Conservation (phyloP, 2,888 invertebrate genomes). For the Isotomurus palustris region DNA sequence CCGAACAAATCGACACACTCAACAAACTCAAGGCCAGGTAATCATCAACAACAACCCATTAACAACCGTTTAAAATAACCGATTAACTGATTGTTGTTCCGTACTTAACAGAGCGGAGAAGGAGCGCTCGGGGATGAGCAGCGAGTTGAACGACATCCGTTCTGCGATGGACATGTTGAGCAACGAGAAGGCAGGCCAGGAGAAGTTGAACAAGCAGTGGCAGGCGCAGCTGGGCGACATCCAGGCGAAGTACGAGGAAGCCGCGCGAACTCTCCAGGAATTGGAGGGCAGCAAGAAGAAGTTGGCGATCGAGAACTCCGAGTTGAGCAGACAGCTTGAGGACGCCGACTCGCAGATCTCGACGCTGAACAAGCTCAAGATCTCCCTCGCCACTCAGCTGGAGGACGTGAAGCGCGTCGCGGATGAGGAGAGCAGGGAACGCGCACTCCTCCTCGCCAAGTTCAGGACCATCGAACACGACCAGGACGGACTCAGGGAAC, state of each 20-base stretch:
- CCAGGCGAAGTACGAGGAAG: slow-evolving; percentile 93
- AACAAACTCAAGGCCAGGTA: slow-evolving; percentile 97
- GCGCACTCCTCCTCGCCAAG: slow-evolving; percentile 90
- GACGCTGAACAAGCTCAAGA: slow-evolving; percentile 95
- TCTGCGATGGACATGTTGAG: slow-evolving; percentile 93
- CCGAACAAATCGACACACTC: slow-evolving; percentile 98
- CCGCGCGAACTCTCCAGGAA: slow-evolving; percentile 93
- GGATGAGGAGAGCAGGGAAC: slow-evolving; percentile 92
- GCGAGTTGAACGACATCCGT: slow-evolving; percentile 96
- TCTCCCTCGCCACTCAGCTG: slow-evolving; percentile 87
- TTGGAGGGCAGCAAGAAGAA: slow-evolving; percentile 97
- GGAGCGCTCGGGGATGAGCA: slow-evolving; percentile 96
- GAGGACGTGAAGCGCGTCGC: slow-evolving; percentile 91
- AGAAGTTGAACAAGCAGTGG: slow-evolving; percentile 97
- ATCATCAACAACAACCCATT: neutral
- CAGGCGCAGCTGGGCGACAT: slow-evolving; percentile 93
- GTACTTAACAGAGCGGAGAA: slow-evolving; percentile 71
- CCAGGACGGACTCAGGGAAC: slow-evolving; percentile 96
- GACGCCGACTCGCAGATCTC: slow-evolving; percentile 97
- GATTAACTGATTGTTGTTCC: too few relatives aligned
- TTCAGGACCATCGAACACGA: slow-evolving; percentile 99
- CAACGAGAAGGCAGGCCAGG: slow-evolving; percentile 82
- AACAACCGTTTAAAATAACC: neutral
- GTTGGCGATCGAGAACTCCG: slow-evolving; percentile 93
- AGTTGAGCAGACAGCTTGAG: slow-evolving; percentile 92